These are phyloP conservation scores for Andrena chrysosceles DNA, from an alignment of 2,888 invertebrate species.

Conservation along the genomic window DNA sequence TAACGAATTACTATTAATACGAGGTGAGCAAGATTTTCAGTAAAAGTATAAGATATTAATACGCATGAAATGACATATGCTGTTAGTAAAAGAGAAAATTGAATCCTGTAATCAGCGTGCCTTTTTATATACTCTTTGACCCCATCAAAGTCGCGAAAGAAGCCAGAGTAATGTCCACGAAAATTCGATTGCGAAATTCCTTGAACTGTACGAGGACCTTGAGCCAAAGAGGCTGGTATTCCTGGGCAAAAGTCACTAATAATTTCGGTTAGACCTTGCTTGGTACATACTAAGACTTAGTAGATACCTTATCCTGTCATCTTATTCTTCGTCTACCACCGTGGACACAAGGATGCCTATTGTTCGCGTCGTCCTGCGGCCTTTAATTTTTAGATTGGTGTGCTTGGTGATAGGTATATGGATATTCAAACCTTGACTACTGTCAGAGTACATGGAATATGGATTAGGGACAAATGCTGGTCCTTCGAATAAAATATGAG, in stretches of 20 bases:
- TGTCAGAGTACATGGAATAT: no score
- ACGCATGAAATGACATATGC: not conserved
- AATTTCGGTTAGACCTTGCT: constrained; percentile 32
- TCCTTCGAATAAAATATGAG: no score
- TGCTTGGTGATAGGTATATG: no score
- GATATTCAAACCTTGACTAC: no score
- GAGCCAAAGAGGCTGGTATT: constrained; percentile 13
- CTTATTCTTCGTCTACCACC: not conserved
- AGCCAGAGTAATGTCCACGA: not conserved
- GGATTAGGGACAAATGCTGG: no score
- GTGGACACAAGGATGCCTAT: constrained; percentile 2
- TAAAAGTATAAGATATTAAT: not conserved
- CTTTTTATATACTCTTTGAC: not conserved
- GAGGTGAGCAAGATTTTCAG: not conserved
- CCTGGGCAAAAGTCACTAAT: constrained; percentile 20
- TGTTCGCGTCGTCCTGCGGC: no score
- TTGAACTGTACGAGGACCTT: constrained; percentile 17
- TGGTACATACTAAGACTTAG: constrained; percentile 1
- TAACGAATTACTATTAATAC: not conserved
- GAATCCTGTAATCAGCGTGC: not conserved
- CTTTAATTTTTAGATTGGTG: no score
- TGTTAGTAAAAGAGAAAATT: not conserved
- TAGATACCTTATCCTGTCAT: constrained; percentile 13
- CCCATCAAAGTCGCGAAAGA: not conserved
- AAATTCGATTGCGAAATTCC: not conserved